Evolutionary conservation across 2,888 invertebrate species (phyloP).

Genomic region (Campoletis raptor): DNA sequence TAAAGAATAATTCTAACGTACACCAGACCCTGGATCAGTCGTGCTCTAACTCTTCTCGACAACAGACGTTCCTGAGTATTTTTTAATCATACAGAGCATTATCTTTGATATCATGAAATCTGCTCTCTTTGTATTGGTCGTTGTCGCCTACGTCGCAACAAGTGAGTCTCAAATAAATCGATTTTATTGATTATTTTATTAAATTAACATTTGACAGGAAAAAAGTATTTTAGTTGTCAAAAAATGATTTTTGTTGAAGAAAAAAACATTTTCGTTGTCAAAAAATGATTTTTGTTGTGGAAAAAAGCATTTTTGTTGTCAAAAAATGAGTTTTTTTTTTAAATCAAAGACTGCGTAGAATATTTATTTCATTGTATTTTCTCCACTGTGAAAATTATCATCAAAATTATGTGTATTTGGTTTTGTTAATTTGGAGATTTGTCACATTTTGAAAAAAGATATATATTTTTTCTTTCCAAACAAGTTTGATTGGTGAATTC

Average conservation of each 20-base stretch:
- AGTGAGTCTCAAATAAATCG: background rate
- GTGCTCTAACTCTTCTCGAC: background rate
- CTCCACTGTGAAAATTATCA: too few species aligned
- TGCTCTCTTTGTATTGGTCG: slow-evolving; percentile 3
- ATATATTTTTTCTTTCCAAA: background rate
- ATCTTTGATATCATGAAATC: slow-evolving; percentile 26
- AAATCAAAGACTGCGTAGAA: too few species aligned
- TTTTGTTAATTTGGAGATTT: too few species aligned
- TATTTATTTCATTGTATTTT: too few species aligned
- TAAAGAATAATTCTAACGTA: background rate
- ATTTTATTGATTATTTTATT: background rate
- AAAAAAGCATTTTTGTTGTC: background rate
- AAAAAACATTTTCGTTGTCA: background rate
- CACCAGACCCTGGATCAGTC: slow-evolving; percentile 1
- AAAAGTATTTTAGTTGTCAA: background rate
- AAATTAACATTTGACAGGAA: background rate
- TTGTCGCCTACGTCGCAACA: slow-evolving; percentile 17
- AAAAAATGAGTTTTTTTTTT: background rate
- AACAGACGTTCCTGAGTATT: background rate
- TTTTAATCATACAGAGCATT: background rate
- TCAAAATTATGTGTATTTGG: too few species aligned
- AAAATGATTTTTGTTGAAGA: background rate
- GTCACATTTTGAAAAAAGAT: background rate
- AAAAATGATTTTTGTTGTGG: background rate
- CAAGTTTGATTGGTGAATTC: background rate